These are phyloP conservation scores for human DNA, from an alignment of 2,113 vertebrate species.

Conservation along the genomic window DNA sequence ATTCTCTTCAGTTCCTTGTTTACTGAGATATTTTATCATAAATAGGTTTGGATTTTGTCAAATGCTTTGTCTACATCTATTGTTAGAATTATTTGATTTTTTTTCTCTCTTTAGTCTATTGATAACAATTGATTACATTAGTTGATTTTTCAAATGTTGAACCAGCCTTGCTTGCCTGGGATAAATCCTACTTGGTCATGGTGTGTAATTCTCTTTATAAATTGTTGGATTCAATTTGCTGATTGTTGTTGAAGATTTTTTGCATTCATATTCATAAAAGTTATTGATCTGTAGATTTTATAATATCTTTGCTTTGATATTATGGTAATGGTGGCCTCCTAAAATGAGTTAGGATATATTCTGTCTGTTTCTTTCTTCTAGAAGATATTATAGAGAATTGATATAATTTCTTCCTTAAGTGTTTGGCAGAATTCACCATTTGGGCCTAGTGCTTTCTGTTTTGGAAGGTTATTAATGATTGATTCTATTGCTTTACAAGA, in stretches of 20 bases:
- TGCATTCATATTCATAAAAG: neutral
- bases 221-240: neutral
- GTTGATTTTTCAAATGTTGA: neutral
- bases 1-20: neutral
- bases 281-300: neutral
- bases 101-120: neutral
- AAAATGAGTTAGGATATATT: neutral
- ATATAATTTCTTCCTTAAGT: neutral
- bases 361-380: neutral
- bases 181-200: neutral
- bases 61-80: neutral
- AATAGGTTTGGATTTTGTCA: neutral
- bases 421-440: neutral
- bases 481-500: neutral
- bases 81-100: neutral
- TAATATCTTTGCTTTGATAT: neutral
- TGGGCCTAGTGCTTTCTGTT: neutral
- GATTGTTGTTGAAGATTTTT: neutral
- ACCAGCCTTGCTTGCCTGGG: neutral
- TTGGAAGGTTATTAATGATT: neutral
- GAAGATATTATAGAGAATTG: neutral
- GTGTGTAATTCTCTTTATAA: neutral
- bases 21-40: neutral
- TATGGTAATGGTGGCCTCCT: neutral
- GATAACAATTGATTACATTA: neutral